These are phyloP conservation scores for Herminia tarsipennalis DNA, from an alignment of 2,888 invertebrate genomes.

Conservation along the genomic window DNA sequence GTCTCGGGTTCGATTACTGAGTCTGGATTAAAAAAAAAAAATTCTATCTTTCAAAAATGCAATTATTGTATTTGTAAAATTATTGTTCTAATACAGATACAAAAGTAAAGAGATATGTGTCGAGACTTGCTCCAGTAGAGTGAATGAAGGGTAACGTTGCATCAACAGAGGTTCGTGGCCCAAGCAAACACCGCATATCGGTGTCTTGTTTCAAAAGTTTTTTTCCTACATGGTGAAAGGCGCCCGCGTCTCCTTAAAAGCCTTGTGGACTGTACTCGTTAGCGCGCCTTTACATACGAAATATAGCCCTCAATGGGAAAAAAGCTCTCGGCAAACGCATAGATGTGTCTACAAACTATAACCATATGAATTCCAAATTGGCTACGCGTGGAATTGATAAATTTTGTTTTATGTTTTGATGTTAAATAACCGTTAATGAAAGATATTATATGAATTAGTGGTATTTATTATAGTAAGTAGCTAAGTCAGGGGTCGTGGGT, in stretches of 20 bases:
- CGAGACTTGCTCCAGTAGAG: conserved; percentile 64
- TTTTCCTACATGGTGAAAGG: conserved; percentile 76
- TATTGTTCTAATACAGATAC: conserved; percentile 13
- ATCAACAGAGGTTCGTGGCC: conserved; percentile 69
- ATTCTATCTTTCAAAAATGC: no score
- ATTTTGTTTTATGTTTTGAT: no score
- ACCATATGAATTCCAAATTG: conserved; percentile 30
- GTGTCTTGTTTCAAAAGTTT: conserved; percentile 76
- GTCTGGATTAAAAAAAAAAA: no score
- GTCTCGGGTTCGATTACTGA: no score
- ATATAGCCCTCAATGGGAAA: conserved; percentile 61
- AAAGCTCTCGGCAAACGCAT: conserved; percentile 34
- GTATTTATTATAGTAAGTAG: no score
- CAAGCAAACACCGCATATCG: conserved; percentile 70
- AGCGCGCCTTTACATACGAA: conserved; percentile 64
- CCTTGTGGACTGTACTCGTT: conserved; percentile 76
- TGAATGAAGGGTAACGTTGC: conserved; percentile 78
- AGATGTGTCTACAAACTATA: conserved; percentile 27
- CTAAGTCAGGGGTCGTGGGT: no score
- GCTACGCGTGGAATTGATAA: neutral
- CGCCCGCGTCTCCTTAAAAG: conserved; percentile 77
- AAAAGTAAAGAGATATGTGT: conserved; percentile 44
- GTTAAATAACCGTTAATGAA: no score
- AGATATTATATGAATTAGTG: no score
- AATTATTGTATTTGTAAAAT: no score